phyloP scores from a whole-genome alignment of 2,888 invertebrate species.

The Itoplectis maculator region DNA sequence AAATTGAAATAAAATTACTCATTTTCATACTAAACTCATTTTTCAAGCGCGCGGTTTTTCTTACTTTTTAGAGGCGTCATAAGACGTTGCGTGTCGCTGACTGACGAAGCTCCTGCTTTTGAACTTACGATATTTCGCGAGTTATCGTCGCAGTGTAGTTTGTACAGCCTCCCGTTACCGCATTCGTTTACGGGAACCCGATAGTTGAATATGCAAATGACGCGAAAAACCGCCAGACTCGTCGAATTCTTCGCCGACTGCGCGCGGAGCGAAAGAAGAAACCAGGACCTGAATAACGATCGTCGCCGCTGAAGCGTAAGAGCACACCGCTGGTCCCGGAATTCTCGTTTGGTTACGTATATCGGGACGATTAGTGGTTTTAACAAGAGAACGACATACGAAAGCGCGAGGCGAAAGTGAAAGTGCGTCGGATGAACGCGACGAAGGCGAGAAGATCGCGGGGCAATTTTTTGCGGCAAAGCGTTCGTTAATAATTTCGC shows the following conservation, averaged over 20 bases:
- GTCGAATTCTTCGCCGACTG: neutral
- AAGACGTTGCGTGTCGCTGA: no score
- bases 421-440: constrained; percentile 14
- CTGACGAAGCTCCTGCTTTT: no score
- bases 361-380: neutral
- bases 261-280: neutral
- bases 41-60: no score
- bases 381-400: constrained; percentile 1
- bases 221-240: neutral
- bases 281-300: neutral
- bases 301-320: neutral
- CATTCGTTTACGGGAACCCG: no score
- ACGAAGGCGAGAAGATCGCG: constrained; percentile 3
- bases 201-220: no score
- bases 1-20: no score
- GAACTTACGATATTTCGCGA: no score
- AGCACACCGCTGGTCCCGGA: neutral
- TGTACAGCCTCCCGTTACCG: neutral
- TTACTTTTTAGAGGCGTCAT: no score
- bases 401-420: neutral
- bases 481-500: constrained; percentile 66
- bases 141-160: no score
- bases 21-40: no score
- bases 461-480: constrained; percentile 17
- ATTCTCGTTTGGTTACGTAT: neutral